phyloP scores from a whole-genome alignment of 2,888 invertebrate genomes.

The Apamea monoglypha region DNA sequence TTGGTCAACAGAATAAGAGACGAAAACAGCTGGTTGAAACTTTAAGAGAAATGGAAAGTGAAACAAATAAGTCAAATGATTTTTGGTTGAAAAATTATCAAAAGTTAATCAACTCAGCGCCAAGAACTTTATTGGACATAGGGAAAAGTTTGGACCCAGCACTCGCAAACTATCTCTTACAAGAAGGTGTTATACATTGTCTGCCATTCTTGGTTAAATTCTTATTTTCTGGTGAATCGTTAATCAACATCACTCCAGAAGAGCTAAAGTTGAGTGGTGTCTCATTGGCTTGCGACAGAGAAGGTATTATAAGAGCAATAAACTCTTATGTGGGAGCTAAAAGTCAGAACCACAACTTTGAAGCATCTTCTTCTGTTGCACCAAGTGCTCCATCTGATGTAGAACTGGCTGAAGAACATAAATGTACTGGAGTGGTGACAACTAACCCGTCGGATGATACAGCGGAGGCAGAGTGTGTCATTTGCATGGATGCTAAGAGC shows the following conservation, averaged over 20 bases:
- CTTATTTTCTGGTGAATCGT: conserved; percentile 87
- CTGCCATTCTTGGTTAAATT: conserved; percentile 93
- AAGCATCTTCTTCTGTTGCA: conserved; percentile 61
- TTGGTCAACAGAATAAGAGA: conserved; percentile 92
- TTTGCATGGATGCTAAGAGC: conserved; percentile 94
- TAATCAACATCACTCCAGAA: conserved; percentile 89
- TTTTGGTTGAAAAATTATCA: conserved; percentile 96
- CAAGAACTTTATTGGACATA: conserved; percentile 91
- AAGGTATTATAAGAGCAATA: conserved; percentile 91
- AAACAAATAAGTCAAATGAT: conserved; percentile 88
- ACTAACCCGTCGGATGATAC: conserved; percentile 75
- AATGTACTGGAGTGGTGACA: conserved; percentile 80
- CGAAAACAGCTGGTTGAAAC: conserved; percentile 92
- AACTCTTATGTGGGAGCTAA: conserved; percentile 89
- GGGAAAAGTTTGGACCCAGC: conserved; percentile 92
- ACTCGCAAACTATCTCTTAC: conserved; percentile 92
- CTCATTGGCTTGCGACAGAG: conserved; percentile 89
- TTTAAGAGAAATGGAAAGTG: conserved; percentile 93
- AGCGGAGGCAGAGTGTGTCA: conserved; percentile 93
- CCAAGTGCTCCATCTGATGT: conserved; percentile 77
- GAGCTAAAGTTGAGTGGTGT: conserved; percentile 91
- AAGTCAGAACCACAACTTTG: conserved; percentile 74
- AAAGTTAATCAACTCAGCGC: conserved; percentile 94
- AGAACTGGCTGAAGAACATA: conserved; percentile 71
- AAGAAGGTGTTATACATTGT: conserved; percentile 94